Base-by-base conservation (phyloP, 2,888 invertebrate genomes). In the Orthosia cruda region DNA sequence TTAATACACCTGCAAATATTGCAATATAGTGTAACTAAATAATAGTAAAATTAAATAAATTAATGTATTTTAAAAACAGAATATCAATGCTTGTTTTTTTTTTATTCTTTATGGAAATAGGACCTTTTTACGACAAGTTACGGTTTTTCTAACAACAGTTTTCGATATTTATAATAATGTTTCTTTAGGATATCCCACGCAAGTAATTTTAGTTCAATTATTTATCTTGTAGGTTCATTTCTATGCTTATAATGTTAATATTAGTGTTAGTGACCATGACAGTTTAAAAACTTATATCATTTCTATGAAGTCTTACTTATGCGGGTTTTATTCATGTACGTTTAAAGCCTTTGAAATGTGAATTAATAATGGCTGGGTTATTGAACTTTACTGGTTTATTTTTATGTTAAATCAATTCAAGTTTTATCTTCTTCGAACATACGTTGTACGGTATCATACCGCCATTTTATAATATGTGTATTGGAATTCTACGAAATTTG, bases 331-430 rank as follows among this genome's bases (percentile, higher is more conserved):
- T 73, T 75, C 47, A 65, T 59, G 9, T 63, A 47, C 15, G 59
- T 52, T 63, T 52, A 64, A 77, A 58, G 70, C n/a, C n/a, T 67
- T 50, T 49, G 49, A 5, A 57, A 23, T 16, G 13, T 54, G 54
- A 64, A 79, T 71, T 49, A 49, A 71, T 45, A 47, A 58, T 40
- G 26, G 2, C 18, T 32, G 26, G 58, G 73, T 80, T n/a, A 55
- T 11, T 80, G 49, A 73, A 64, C 32, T 65, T 23, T 20, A n/a
- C 11, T 32, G 20, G 13, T 54, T 32, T 59, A 76, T 40, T 45
- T 77, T 47, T 20, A 18, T 20, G 23, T 0, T 2, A 32, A 18
- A 57, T 23, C 50, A 52, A 23, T 20, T 32, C 16, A n/a, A 12
- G 20, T 15, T 7, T 20, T 18, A 32, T 32, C 5, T n/a, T 65